Evolutionary conservation across 2,797 vertebrate genomes (phyloP).

Genomic region (Parauchenoglanis ngamensis): DNA sequence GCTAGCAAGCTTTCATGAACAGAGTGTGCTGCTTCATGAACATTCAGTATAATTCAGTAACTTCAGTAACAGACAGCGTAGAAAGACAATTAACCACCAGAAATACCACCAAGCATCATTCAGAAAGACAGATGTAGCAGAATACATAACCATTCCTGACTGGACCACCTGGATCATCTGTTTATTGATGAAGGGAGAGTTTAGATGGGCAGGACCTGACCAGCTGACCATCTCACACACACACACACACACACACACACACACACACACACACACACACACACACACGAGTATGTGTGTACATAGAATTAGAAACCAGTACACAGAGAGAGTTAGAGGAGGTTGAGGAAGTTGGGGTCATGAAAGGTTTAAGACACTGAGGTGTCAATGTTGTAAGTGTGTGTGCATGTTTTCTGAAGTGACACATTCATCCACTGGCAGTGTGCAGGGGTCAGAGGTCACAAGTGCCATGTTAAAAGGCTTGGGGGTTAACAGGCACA

Average conservation of each 20-base stretch:
- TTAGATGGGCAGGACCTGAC: constrained; percentile 16
- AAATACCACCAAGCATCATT: background rate
- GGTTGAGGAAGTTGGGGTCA: constrained; percentile 30
- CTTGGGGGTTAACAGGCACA: constrained; percentile 30
- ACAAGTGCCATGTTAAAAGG: constrained; percentile 8
- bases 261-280: constrained; percentile 3
- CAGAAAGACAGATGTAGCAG: constrained; percentile 9
- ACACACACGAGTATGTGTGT: background rate
- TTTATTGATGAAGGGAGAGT: constrained; percentile 28
- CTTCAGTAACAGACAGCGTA: too few relatives aligned
- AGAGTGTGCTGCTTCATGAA: too few relatives aligned
- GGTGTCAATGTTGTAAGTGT: constrained; percentile 29
- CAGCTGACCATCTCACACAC: constrained; percentile 1
- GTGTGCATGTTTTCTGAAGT: constrained; percentile 9
- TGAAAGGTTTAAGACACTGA: constrained; percentile 38
- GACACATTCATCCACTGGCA: constrained; percentile 37
- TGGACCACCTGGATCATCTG: constrained; percentile 32
- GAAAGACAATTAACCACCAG: background rate
- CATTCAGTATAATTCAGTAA: too few relatives aligned
- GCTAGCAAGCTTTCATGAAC: background rate
- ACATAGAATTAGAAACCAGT: background rate
- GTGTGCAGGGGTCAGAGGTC: constrained; percentile 36
- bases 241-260: constrained; percentile 21
- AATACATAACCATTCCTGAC: constrained; percentile 13
- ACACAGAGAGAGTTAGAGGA: constrained; percentile 5